Evolutionary conservation across 2,113 vertebrate genomes (phyloP).

Genomic region (Malurus cyaneus): DNA sequence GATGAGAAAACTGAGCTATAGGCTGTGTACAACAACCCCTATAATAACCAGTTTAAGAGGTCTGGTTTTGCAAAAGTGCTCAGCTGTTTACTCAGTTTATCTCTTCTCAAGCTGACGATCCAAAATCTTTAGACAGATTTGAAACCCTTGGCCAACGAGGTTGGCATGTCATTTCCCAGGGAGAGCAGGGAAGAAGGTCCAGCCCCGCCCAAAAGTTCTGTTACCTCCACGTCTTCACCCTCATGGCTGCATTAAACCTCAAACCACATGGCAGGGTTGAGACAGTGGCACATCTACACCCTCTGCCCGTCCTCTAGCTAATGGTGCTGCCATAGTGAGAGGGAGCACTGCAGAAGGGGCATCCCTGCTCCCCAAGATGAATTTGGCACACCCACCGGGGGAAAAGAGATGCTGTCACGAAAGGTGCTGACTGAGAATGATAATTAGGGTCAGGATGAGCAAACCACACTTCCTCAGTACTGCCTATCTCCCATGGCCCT

Average conservation of each 20-base stretch:
- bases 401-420: neutral
- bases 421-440: neutral
- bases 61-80: neutral
- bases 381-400: neutral
- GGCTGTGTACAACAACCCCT: neutral
- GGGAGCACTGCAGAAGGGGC: neutral
- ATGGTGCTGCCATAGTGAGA: accelerated
- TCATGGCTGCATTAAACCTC: neutral
- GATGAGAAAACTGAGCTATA: neutral
- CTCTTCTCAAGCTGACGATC: neutral
- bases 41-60: neutral
- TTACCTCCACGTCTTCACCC: neutral
- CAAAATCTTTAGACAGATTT: neutral
- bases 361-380: neutral
- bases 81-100: neutral
- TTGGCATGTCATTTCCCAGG: neutral
- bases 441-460: neutral
- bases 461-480: neutral
- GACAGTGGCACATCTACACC: neutral
- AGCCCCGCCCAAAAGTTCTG: neutral
- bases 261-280: neutral
- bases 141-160: neutral
- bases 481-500: neutral
- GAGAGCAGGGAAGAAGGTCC: accelerated
- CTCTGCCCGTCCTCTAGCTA: neutral